phyloP scores from a whole-genome alignment of 2,113 vertebrate genomes.

The Gavialis gangeticus region DNA sequence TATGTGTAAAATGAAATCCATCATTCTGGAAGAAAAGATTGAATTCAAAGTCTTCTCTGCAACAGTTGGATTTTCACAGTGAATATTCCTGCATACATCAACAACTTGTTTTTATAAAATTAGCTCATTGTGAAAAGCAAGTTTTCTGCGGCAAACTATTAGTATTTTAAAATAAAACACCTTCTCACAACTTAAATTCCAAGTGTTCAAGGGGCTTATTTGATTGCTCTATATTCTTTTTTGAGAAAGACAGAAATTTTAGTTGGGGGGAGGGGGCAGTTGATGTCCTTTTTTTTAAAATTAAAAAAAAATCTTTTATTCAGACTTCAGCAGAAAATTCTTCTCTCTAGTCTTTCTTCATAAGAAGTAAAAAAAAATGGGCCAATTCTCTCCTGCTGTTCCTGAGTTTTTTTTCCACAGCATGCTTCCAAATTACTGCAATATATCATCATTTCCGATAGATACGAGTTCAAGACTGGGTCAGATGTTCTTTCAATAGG shows the following conservation, averaged over 20 bases:
- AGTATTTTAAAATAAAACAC: neutral
- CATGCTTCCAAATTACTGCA: conserved; percentile 33
- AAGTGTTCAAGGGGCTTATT: neutral
- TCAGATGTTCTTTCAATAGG: conserved; percentile 49
- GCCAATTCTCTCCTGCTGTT: neutral
- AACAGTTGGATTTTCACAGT: neutral
- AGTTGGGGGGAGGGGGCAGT: neutral
- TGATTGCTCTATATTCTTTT: neutral
- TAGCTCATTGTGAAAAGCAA: neutral
- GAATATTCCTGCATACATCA: neutral
- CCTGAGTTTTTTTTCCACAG: conserved; percentile 16
- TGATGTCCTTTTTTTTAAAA: neutral
- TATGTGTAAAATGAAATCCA: neutral
- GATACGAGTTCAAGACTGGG: conserved; percentile 24
- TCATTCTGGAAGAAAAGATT: neutral
- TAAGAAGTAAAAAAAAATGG: neutral
- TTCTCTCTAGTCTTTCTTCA: neutral
- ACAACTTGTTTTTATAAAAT: neutral
- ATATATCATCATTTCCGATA: conserved; percentile 23
- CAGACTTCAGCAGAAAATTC: conserved; percentile 11
- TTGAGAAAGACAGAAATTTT: neutral
- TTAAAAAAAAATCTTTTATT: neutral
- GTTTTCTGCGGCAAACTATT: neutral
- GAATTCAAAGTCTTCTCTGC: neutral
- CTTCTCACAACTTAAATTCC: neutral